These are phyloP conservation scores for Macroramphosus scolopax DNA, from an alignment of 2,797 vertebrate genomes.

Conservation along the genomic window DNA sequence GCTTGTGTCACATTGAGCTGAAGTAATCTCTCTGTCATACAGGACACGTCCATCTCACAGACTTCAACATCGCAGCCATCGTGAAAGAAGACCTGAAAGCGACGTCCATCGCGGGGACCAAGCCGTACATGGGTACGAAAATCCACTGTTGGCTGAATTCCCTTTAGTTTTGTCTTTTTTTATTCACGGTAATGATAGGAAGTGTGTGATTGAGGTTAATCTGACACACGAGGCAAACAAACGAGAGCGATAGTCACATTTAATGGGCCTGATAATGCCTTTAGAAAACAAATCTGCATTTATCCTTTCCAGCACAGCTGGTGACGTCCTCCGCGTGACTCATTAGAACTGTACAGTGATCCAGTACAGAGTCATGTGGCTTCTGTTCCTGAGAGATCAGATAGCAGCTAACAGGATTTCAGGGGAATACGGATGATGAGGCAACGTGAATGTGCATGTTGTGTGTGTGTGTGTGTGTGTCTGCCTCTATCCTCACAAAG, in stretches of 20 bases:
- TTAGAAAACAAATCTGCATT: no score
- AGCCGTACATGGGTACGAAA: conserved; percentile 94
- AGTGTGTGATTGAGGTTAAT: background rate
- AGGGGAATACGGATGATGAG: conserved; percentile 26
- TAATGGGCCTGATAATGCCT: background rate
- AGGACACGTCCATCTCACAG: conserved; percentile 95
- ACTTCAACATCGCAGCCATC: conserved; percentile 94
- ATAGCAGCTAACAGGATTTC: conserved; percentile 47
- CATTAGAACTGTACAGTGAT: conserved; percentile 11
- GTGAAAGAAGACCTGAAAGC: conserved; percentile 86
- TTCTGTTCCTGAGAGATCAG: conserved; percentile 33
- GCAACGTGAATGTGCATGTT: no score
- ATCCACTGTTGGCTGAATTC: background rate
- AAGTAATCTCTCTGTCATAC: conserved; percentile 10
- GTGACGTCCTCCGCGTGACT: conserved; percentile 15
- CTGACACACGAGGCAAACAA: background rate
- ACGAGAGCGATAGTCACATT: background rate
- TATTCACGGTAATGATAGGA: no score
- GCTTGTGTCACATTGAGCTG: no score
- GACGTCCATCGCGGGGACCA: conserved; percentile 93
- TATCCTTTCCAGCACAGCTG: background rate
- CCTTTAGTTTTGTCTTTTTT: background rate
- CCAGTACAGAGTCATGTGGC: conserved; percentile 13
- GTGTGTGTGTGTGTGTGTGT: no score
- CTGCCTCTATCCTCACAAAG: no score